Conservation (phyloP, 2,113 vertebrate species). For the Gopherus evgoodei region DNA sequence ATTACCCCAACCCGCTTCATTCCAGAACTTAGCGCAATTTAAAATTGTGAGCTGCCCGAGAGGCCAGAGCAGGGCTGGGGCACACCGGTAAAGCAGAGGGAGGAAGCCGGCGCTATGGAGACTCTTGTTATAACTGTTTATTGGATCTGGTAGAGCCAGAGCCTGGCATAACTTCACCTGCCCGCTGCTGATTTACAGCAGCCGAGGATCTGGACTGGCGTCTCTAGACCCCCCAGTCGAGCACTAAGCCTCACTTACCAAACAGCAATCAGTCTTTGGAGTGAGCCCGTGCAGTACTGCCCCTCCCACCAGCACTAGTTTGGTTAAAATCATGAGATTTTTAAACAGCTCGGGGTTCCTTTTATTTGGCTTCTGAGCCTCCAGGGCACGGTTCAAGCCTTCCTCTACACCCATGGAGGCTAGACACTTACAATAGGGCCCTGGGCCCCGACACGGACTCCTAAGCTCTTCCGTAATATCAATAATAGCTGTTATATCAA, state of each 20-base stretch:
- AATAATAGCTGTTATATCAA: no score
- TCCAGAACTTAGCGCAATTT: background rate
- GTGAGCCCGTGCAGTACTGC: background rate
- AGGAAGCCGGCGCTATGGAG: no score
- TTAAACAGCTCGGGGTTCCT: background rate
- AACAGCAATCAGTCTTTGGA: background rate
- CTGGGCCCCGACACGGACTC: no score
- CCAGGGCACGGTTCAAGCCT: background rate
- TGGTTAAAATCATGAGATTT: background rate
- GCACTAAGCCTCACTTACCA: no score
- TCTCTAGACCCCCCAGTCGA: background rate
- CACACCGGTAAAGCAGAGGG: no score
- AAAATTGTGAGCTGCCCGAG: background rate
- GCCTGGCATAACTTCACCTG: no score
- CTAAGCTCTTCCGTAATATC: no score
- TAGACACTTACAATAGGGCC: background rate
- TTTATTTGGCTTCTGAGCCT: background rate
- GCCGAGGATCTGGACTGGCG: no score
- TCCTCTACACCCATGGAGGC: fast-evolving
- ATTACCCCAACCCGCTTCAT: background rate
- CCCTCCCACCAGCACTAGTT: no score
- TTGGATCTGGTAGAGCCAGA: no score
- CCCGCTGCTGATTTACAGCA: no score
- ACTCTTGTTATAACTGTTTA: no score
- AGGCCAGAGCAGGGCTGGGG: background rate